Conservation (phyloP, 2,797 vertebrate species). For the Enteromius trimaculatus region DNA sequence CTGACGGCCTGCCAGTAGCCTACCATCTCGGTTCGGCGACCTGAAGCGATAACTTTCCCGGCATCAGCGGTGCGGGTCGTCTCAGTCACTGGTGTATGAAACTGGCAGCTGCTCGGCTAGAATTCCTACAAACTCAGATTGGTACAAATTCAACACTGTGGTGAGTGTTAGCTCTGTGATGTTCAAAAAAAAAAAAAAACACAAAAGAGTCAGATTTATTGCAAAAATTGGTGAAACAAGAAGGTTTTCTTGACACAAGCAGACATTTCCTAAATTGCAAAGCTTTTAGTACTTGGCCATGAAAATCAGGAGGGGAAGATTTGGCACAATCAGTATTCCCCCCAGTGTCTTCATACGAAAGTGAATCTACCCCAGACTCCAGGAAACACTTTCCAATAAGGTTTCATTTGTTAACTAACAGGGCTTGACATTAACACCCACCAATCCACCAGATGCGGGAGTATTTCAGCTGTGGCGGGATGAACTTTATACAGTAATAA, state of each 20-base stretch:
- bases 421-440: too few species aligned
- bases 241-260: neutral
- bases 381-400: too few species aligned
- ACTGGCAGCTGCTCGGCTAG: constrained; percentile 21
- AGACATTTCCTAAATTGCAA: neutral
- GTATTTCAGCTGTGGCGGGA: too few species aligned
- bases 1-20: constrained; percentile 12
- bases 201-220: constrained; percentile 2
- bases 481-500: too few species aligned
- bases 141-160: constrained; percentile 10
- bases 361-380: constrained; percentile 19
- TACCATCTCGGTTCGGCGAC: constrained; percentile 19
- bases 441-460: too few species aligned
- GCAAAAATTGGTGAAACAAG: neutral
- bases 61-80: constrained; percentile 3
- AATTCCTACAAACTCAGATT: constrained; percentile 10
- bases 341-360: constrained; percentile 1
- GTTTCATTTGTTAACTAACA: too few species aligned
- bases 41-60: constrained; percentile 34
- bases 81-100: constrained; percentile 24
- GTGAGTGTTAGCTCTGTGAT: neutral
- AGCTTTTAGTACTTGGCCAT: neutral
- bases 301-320: neutral
- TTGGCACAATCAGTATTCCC: constrained; percentile 19
- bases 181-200: neutral